Percentiles rank a stretch among this genome's conserved stretches.
These are phyloP conservation scores for Paradoxurus hermaphroditus DNA, from an alignment of 2,113 vertebrate genomes.

Conservation along the genomic window DNA sequence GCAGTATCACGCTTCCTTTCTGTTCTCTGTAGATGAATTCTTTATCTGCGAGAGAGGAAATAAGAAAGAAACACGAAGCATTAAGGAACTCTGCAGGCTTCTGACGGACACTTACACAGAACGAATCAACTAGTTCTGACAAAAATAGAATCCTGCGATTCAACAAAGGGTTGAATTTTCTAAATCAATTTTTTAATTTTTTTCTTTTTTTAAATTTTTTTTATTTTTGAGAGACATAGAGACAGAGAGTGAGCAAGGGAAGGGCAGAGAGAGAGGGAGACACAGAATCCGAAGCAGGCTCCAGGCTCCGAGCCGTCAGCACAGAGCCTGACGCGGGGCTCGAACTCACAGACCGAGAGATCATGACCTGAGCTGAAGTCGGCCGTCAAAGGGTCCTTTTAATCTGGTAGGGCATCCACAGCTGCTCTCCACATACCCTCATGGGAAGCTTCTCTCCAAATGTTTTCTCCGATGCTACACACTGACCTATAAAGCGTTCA, in stretches of 20 bases:
- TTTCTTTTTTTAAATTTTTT: too few species aligned
- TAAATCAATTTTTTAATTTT: too few species aligned
- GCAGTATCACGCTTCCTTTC: conserved; percentile 90
- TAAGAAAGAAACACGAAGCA: neutral
- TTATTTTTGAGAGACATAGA: too few species aligned
- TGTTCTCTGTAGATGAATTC: conserved; percentile 93
- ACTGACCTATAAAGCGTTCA: fast-evolving
- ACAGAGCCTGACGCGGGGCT: too few species aligned
- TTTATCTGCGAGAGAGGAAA: conserved; percentile 84
- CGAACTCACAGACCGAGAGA: too few species aligned
- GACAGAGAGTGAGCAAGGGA: too few species aligned
- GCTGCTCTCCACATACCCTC: too few species aligned
- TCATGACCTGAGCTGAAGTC: too few species aligned
- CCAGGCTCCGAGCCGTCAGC: too few species aligned
- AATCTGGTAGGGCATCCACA: fast-evolving
- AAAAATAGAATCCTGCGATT: neutral
- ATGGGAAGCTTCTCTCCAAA: neutral
- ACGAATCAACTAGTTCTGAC: neutral
- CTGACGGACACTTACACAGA: neutral
- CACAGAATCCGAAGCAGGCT: too few species aligned
- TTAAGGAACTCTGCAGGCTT: neutral
- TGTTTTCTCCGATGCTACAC: neutral
- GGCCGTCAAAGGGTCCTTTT: neutral
- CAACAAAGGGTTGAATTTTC: neutral
- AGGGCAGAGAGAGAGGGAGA: too few species aligned